Conservation (phyloP, 1,140 invertebrate genomes). For the Melanaphis sacchari region DNA sequence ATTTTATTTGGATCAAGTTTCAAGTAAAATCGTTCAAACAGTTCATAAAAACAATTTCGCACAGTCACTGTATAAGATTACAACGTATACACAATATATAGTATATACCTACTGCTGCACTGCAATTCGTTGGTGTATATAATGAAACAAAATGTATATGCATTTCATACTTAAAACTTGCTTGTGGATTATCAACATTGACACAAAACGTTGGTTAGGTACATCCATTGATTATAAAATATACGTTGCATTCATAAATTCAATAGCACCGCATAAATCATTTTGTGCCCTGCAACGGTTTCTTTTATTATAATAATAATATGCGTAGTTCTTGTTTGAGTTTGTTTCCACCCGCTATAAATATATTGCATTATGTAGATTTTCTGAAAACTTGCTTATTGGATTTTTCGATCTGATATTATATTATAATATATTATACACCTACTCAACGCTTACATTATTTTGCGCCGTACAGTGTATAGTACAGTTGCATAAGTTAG, state of each 20-base stretch:
- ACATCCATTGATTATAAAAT: neutral
- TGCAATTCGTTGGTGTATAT: neutral
- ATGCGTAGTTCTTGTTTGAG: neutral
- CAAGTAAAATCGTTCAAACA: neutral
- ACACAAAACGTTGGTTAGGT: neutral
- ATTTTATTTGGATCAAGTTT: neutral
- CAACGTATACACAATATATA: neutral
- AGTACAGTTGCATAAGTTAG: neutral
- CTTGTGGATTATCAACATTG: neutral
- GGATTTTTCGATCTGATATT: neutral
- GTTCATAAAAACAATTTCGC: neutral
- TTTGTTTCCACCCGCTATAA: neutral
- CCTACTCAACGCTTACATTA: neutral
- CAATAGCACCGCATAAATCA: neutral
- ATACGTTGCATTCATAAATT: neutral
- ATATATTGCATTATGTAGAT: neutral
- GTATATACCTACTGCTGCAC: neutral
- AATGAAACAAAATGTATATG: neutral
- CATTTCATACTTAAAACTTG: neutral
- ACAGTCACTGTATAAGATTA: neutral
- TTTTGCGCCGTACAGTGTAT: neutral
- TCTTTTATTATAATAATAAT: neutral
- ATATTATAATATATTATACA: neutral
- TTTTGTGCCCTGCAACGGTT: neutral
- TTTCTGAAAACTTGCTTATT: neutral